phyloP scores from a whole-genome alignment of 2,888 invertebrate genomes.

The Tubulanus polymorphus region DNA sequence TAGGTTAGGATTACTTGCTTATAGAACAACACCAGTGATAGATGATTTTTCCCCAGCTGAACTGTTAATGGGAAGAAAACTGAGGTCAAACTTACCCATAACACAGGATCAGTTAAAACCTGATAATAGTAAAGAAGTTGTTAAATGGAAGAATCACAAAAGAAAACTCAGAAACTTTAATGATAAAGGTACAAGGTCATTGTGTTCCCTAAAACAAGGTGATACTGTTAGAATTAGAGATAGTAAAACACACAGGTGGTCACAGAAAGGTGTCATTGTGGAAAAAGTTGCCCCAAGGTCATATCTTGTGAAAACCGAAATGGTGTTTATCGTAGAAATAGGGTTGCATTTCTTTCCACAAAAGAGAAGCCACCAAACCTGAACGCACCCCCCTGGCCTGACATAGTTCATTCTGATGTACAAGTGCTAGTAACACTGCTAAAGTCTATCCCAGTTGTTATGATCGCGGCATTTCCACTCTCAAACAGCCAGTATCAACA shows the following conservation, averaged over 20 bases:
- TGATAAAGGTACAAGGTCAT: slow-evolving; percentile 2
- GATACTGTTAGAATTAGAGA: slow-evolving; percentile 8
- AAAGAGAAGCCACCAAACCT: slow-evolving; percentile 1
- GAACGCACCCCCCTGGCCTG: too few relatives aligned
- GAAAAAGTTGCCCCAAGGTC: slow-evolving; percentile 2
- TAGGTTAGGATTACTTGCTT: neutral
- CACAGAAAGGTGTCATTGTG: neutral
- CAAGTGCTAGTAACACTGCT: too few relatives aligned
- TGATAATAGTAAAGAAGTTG: neutral
- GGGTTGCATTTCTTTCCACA: neutral
- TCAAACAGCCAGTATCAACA: too few relatives aligned
- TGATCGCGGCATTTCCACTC: too few relatives aligned
- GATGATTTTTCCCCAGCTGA: neutral
- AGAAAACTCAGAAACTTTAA: neutral
- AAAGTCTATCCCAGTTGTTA: too few relatives aligned
- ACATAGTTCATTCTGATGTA: too few relatives aligned
- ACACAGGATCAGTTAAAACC: neutral
- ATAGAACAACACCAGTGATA: neutral
- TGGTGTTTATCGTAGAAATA: slow-evolving; percentile 1
- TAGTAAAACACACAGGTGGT: neutral
- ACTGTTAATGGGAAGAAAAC: neutral
- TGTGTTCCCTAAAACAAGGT: slow-evolving; percentile 5
- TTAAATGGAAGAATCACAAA: neutral
- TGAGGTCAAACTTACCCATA: neutral
- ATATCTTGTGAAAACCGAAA: slow-evolving; percentile 1